These are phyloP conservation scores for Hirtodrosophila cameraria DNA, from an alignment of 2,888 invertebrate genomes.

Conservation along the genomic window DNA sequence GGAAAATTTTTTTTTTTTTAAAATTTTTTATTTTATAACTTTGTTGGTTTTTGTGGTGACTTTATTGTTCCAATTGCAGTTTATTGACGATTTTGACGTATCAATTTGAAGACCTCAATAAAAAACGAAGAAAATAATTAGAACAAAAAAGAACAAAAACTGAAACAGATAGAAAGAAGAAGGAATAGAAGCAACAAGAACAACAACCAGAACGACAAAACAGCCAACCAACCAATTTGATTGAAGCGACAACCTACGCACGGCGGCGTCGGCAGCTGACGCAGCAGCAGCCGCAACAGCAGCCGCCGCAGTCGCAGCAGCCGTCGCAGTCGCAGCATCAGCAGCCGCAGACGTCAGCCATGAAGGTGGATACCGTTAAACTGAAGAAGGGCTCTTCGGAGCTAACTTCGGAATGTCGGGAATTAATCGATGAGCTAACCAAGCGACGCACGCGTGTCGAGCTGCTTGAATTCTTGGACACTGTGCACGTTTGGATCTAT, in stretches of 20 bases:
- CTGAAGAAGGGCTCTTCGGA: slow-evolving; percentile 93
- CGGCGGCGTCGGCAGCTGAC: slow-evolving; percentile 59
- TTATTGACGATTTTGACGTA: slow-evolving; percentile 51
- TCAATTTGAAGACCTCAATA: slow-evolving; percentile 40
- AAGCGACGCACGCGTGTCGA: slow-evolving; percentile 88
- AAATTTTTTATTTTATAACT: slow-evolving; percentile 3
- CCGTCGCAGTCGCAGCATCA: slow-evolving; percentile 15
- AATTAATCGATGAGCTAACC: slow-evolving; percentile 89
- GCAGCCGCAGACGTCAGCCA: slow-evolving; percentile 80
- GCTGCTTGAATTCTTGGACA: slow-evolving; percentile 87
- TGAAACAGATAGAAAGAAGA: slow-evolving; percentile 11
- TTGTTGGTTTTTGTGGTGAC: slow-evolving; percentile 1
- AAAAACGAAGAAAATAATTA: slow-evolving; percentile 10
- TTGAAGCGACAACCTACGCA: slow-evolving; percentile 44
- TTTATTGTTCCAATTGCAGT: slow-evolving; percentile 35
- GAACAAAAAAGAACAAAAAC: not conserved
- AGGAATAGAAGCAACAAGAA: too few relatives aligned
- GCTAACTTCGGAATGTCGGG: slow-evolving; percentile 91
- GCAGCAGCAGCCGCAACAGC: slow-evolving; percentile 34
- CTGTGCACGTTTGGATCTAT: slow-evolving; percentile 92
- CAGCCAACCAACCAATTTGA: slow-evolving; percentile 43
- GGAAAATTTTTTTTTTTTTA: not conserved
- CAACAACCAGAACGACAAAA: too few relatives aligned
- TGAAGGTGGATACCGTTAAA: slow-evolving; percentile 93
- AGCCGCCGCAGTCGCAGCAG: slow-evolving; percentile 29